These are phyloP conservation scores for Shargacucullia verbasci DNA, from an alignment of 2,888 invertebrate genomes.

Conservation along the genomic window DNA sequence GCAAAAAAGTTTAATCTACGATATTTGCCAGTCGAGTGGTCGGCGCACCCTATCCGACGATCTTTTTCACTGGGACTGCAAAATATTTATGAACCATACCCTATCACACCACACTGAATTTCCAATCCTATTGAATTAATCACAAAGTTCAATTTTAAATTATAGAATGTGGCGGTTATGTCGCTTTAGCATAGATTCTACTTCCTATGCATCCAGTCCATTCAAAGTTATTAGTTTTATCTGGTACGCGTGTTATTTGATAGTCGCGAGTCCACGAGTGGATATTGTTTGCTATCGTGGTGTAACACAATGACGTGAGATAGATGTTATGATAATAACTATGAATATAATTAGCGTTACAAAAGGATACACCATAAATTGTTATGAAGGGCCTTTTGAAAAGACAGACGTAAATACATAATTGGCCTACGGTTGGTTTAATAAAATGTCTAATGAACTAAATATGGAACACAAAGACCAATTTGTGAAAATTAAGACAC, in stretches of 20 bases:
- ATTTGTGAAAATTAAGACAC: no score
- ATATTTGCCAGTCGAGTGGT: slow-evolving; percentile 55
- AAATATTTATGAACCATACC: slow-evolving; percentile 10
- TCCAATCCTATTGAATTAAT: fast-evolving
- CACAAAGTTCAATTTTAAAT: not conserved
- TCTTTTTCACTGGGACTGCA: slow-evolving; percentile 33
- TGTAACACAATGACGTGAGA: slow-evolving; percentile 37
- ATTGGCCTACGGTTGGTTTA: no score
- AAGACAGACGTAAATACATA: not conserved
- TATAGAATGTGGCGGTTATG: not conserved
- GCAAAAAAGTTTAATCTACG: slow-evolving; percentile 58
- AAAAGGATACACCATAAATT: slow-evolving; percentile 19
- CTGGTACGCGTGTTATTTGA: slow-evolving; percentile 47
- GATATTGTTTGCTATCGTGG: slow-evolving; percentile 48
- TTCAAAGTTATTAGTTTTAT: slow-evolving; percentile 51
- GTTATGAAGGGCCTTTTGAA: not conserved
- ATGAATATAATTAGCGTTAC: slow-evolving; percentile 35
- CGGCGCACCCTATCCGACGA: slow-evolving; percentile 44
- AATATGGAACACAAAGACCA: no score
- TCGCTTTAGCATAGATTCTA: not conserved
- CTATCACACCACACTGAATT: not conserved
- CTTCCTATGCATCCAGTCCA: slow-evolving; percentile 33
- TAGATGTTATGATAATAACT: slow-evolving; percentile 21
- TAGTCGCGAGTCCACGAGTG: slow-evolving; percentile 27
- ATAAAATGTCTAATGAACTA: no score